Conservation (phyloP, 2,888 invertebrate species). For the Drosophila mettleri region DNA sequence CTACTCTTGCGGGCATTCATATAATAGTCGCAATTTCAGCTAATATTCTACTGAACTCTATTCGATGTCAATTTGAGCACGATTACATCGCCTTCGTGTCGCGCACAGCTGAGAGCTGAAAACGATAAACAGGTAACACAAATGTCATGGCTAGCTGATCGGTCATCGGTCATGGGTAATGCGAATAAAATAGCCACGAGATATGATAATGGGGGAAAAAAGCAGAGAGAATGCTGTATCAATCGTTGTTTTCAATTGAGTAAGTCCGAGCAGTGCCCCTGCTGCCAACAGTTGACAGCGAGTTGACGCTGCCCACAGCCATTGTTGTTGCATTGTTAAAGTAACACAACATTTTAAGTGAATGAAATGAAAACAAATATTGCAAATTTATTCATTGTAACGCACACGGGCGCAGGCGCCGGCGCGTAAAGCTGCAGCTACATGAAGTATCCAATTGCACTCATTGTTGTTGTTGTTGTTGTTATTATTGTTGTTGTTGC, state of each 20-base stretch:
- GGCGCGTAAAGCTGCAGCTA: constrained; percentile 13
- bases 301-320: neutral
- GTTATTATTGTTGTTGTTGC: constrained; percentile 20
- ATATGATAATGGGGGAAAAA: constrained; percentile 1
- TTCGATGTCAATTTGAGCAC: too few relatives aligned
- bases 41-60: too few relatives aligned
- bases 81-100: neutral
- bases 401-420: constrained; percentile 21
- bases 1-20: too few relatives aligned
- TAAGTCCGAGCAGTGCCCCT: neutral
- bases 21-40: too few relatives aligned
- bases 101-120: neutral
- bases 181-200: constrained; percentile 31
- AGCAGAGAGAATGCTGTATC: constrained; percentile 17
- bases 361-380: constrained; percentile 76
- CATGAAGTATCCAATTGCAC: constrained; percentile 33
- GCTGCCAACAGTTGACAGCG: constrained; percentile 17
- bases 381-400: constrained; percentile 73
- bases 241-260: constrained; percentile 31
- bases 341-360: constrained; percentile 72
- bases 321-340: constrained; percentile 31
- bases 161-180: constrained; percentile 27
- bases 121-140: constrained; percentile 26
- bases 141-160: constrained; percentile 21
- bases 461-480: constrained; percentile 23